These are phyloP conservation scores for Callyntrura guangdongensis DNA, from an alignment of 2,888 invertebrate species.

Conservation along the genomic window DNA sequence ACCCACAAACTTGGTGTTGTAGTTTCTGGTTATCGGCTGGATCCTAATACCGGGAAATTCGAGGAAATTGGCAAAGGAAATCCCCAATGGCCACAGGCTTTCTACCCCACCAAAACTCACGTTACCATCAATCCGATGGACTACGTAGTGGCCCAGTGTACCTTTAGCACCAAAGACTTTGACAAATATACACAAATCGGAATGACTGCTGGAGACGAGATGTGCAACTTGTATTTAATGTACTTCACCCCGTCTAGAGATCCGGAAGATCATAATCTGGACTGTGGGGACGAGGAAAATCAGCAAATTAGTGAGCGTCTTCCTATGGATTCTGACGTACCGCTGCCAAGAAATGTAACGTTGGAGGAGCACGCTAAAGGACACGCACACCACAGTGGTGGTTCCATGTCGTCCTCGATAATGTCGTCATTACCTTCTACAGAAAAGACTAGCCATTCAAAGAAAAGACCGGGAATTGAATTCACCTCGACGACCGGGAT, in stretches of 20 bases:
- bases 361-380: constrained; percentile 86
- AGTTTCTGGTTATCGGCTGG: constrained; percentile 86
- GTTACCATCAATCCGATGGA: constrained; percentile 86
- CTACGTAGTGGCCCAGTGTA: constrained; percentile 87
- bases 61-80: constrained; percentile 87
- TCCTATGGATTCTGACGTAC: constrained; percentile 86
- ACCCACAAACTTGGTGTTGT: constrained; percentile 87
- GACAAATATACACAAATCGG: constrained; percentile 85
- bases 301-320: constrained; percentile 85
- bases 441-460: constrained; percentile 80
- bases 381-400: constrained; percentile 43
- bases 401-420: background rate
- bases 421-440: constrained; percentile 21
- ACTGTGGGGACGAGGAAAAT: constrained; percentile 84
- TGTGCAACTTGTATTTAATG: constrained; percentile 88
- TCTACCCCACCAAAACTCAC: constrained; percentile 87
- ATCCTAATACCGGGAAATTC: constrained; percentile 85
- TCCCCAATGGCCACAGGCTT: constrained; percentile 89
- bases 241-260: constrained; percentile 86
- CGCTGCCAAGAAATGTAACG: constrained; percentile 87
- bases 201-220: constrained; percentile 87
- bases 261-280: constrained; percentile 82
- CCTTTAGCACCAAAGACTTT: constrained; percentile 87
- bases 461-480: constrained; percentile 83
- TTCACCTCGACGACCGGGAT: constrained; percentile 54